Evolutionary conservation across 2,797 vertebrate genomes (phyloP), one percentile per base, ranked within the genome.

Genomic region (Cuculus canorus): DNA sequence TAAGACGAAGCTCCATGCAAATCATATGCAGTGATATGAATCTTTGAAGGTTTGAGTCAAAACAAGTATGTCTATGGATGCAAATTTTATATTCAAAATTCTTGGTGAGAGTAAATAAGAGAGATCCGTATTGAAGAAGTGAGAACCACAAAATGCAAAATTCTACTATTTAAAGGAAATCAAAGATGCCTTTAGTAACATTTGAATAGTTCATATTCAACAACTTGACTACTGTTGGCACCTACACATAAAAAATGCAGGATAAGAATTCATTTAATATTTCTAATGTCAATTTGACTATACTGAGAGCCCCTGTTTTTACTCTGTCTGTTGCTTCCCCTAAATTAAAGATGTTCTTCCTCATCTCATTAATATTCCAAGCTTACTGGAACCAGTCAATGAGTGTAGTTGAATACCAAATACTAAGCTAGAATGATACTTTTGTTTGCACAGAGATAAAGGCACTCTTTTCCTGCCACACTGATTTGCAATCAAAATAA

Each of bases 31-130:
- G 76, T 64, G 85, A 81, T 69, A 90, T 10, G 54, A 91, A 88
- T 83, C 76, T 91, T 66, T 79, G 59, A 93, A 79, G 57, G 65
- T 53, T 88, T 89, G 72, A 95, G 89, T 92, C 71, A 94, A 92
- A 96, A 92, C 88, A 92, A 87, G 37, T 71, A 82, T 59, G 84
- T 69, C 92, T 89, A 71, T 10, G 16, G 72, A 83, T 90, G 73
- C 73, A 94, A 90, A 95, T 92, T 92, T 86, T 66, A 69, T 63
- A 86, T 72, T 91, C 13, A 48, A 81, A 97, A 88, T 66, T 83
- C 60, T 72, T 61, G 56, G 82, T 90, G 91, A 76, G 73, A 96
- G 81, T 78, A 91, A 90, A 93, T 70, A 95, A 90, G 39, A 93
- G 33, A 83, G 69, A 78, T n/a, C 27, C 28, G 52, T 65, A 90